Evolutionary conservation across 1,140 invertebrate genomes (phyloP).

Genomic region (Thaumetopoea pityocampa): DNA sequence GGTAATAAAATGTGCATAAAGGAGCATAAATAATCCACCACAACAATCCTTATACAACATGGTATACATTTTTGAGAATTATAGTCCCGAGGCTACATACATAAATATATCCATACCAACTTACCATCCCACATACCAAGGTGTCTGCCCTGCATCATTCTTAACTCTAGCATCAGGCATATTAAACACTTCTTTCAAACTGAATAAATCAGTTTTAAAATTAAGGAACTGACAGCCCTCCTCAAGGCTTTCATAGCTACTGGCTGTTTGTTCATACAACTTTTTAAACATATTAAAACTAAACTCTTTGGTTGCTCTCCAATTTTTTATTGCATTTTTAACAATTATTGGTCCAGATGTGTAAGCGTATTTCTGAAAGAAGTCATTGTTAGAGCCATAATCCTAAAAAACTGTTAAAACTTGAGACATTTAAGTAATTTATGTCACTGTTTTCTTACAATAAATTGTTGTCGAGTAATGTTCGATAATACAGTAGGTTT

Average conservation of each 20-base stretch:
- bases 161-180: slow-evolving; percentile 82
- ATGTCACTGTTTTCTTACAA: too few relatives aligned
- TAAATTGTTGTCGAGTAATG: slow-evolving; percentile 81
- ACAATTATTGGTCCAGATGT: slow-evolving; percentile 88
- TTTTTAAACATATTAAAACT: slow-evolving; percentile 86
- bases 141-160: slow-evolving; percentile 78
- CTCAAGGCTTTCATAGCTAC: slow-evolving; percentile 81
- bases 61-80: too few relatives aligned
- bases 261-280: slow-evolving; percentile 82
- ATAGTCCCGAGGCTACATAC: too few relatives aligned
- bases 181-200: slow-evolving; percentile 86
- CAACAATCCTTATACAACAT: too few relatives aligned
- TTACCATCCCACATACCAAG: slow-evolving; percentile 96
- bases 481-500: slow-evolving; percentile 81
- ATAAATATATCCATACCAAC: too few relatives aligned
- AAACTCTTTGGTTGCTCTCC: slow-evolving; percentile 85
- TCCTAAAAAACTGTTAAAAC: too few relatives aligned
- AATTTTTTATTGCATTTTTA: slow-evolving; percentile 84
- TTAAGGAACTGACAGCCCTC: slow-evolving; percentile 93
- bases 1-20: too few relatives aligned
- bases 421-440: too few relatives aligned
- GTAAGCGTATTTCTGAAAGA: slow-evolving; percentile 81
- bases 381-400: slow-evolving; percentile 3
- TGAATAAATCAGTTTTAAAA: slow-evolving; percentile 90
- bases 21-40: too few relatives aligned